These are phyloP conservation scores for Nipponia nippon DNA, from an alignment of 2,113 vertebrate genomes.

Conservation along the genomic window DNA sequence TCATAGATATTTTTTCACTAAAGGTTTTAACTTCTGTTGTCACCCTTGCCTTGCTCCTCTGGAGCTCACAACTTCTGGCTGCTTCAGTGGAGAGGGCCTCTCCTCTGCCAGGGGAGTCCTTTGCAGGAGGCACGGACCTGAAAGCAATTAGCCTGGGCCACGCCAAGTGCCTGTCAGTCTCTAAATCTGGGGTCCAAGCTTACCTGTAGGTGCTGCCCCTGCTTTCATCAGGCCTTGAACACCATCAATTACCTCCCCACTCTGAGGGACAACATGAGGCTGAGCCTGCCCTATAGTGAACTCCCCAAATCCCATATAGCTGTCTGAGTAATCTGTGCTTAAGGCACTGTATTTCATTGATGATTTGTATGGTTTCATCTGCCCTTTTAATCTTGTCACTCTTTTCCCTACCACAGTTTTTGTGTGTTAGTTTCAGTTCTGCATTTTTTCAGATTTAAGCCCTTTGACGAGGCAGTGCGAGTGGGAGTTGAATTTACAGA, in stretches of 20 bases:
- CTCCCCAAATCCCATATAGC: neutral
- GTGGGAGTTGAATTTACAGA: neutral
- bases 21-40: neutral
- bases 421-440: neutral
- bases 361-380: neutral
- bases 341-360: neutral
- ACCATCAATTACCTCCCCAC: neutral
- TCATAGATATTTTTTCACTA: neutral
- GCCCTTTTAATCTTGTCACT: neutral
- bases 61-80: neutral
- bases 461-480: neutral
- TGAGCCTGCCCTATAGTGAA: neutral
- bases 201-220: neutral
- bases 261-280: neutral
- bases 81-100: neutral
- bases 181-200: neutral
- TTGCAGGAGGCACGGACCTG: neutral
- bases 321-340: neutral
- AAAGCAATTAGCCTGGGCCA: neutral
- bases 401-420: neutral
- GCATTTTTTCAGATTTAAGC: neutral
- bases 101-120: neutral
- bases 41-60: neutral
- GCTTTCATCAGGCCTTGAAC: neutral
- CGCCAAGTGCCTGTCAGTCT: neutral